Percentiles rank a stretch among this genome's conserved stretches.
Conservation (phyloP, 1,140 invertebrate genomes). For the Lucilia cuprina region DNA sequence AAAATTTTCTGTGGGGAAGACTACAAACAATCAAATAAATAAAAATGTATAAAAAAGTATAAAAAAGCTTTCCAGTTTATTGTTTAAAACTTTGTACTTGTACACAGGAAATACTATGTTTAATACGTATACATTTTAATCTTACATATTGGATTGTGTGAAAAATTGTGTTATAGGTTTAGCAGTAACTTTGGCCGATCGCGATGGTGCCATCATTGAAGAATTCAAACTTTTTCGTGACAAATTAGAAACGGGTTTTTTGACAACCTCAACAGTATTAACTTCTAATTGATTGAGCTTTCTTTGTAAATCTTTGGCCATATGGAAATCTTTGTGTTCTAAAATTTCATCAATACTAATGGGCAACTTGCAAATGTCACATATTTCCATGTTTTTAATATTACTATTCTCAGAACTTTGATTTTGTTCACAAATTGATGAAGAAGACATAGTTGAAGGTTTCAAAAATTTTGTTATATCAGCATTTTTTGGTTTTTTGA, state of each 20-base stretch:
- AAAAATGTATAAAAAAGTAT: too few species aligned
- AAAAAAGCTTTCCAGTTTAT: too few species aligned
- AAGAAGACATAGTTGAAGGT: not conserved
- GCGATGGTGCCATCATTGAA: slow-evolving; percentile 35
- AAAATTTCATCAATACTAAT: slow-evolving; percentile 67
- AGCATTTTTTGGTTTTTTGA: not conserved
- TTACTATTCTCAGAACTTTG: not conserved
- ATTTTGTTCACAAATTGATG: not conserved
- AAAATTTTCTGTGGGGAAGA: too few species aligned
- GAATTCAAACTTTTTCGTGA: slow-evolving; percentile 42
- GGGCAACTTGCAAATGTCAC: slow-evolving; percentile 70
- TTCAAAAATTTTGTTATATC: slow-evolving; percentile 39
- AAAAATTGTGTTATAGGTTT: slow-evolving; percentile 56
- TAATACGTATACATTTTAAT: not conserved
- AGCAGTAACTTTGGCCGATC: slow-evolving; percentile 30
- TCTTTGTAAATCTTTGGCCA: slow-evolving; percentile 70
- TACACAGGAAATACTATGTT: too few species aligned
- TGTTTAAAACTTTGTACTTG: not conserved
- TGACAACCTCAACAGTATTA: slow-evolving; percentile 41
- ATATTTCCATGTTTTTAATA: slow-evolving; percentile 53
- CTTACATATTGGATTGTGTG: slow-evolving; percentile 44
- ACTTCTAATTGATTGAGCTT: slow-evolving; percentile 53
- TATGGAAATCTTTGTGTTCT: slow-evolving; percentile 76
- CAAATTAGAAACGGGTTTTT: slow-evolving; percentile 40
- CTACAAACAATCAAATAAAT: too few species aligned